Conservation (phyloP, 1,140 invertebrate species). For the Pseudachorutes palmiensis region DNA sequence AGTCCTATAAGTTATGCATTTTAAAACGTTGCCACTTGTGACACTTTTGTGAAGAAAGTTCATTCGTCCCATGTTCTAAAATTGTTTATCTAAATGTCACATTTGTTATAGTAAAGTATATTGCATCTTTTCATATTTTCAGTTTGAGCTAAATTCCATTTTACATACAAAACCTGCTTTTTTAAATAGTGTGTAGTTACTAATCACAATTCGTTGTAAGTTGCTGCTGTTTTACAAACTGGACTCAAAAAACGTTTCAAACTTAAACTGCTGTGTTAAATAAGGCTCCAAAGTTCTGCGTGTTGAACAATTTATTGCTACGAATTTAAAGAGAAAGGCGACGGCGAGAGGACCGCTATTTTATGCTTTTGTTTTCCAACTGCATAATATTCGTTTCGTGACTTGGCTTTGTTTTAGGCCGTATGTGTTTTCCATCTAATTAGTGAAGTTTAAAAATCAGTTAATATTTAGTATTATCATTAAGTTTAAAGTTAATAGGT, state of each 20-base stretch:
- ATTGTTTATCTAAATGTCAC: background rate
- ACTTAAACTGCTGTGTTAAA: background rate
- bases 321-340: background rate
- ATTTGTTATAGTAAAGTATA: slow-evolving; percentile 6
- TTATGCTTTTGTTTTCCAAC: background rate
- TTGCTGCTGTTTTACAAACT: background rate
- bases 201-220: slow-evolving; percentile 8
- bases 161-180: background rate
- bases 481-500: background rate
- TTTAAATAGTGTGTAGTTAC: background rate
- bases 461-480: background rate
- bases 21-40: too few relatives aligned
- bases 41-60: too few relatives aligned
- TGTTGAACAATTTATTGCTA: background rate
- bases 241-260: background rate
- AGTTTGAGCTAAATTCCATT: background rate
- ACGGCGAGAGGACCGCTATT: too few relatives aligned
- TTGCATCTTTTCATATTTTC: background rate
- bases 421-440: background rate
- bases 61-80: too few relatives aligned
- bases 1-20: too few relatives aligned
- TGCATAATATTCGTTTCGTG: background rate
- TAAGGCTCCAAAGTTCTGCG: background rate
- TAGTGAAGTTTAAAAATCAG: background rate
- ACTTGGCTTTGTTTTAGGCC: slow-evolving; percentile 6